These are phyloP conservation scores for Musca vetustissima DNA, from an alignment of 1,140 invertebrate species.

Conservation along the genomic window DNA sequence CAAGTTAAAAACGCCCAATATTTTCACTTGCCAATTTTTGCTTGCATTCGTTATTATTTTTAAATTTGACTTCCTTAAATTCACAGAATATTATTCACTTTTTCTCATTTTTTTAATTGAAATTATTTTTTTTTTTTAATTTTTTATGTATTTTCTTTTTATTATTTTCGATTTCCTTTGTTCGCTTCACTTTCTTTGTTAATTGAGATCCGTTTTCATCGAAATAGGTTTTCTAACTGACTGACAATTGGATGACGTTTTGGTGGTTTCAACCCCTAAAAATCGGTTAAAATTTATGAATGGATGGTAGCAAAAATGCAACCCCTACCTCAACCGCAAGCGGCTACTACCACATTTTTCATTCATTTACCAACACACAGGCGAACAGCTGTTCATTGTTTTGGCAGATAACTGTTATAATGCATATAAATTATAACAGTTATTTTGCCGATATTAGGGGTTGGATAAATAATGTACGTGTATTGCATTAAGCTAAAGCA, in stretches of 20 bases:
- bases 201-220: not conserved
- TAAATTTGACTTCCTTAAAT: not conserved
- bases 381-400: too few species aligned
- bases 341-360: too few species aligned
- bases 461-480: too few species aligned
- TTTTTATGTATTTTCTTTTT: not conserved
- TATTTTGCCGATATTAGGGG: too few species aligned
- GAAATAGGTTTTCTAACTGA: not conserved
- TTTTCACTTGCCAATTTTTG: not conserved
- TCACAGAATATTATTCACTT: not conserved
- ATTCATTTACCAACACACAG: too few species aligned
- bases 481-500: too few species aligned
- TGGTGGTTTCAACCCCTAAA: not conserved
- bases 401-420: not conserved
- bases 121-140: not conserved
- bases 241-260: not conserved
- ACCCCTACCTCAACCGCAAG: not conserved
- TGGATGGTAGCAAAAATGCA: slow-evolving; percentile 3
- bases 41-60: not conserved
- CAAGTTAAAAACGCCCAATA: too few species aligned
- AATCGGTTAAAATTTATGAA: slow-evolving; percentile 4
- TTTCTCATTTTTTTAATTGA: not conserved
- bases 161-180: not conserved
- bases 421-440: not conserved
- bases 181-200: not conserved